These are phyloP conservation scores for Hemicordylus capensis DNA, from an alignment of 2,113 vertebrate species.

Conservation along the genomic window DNA sequence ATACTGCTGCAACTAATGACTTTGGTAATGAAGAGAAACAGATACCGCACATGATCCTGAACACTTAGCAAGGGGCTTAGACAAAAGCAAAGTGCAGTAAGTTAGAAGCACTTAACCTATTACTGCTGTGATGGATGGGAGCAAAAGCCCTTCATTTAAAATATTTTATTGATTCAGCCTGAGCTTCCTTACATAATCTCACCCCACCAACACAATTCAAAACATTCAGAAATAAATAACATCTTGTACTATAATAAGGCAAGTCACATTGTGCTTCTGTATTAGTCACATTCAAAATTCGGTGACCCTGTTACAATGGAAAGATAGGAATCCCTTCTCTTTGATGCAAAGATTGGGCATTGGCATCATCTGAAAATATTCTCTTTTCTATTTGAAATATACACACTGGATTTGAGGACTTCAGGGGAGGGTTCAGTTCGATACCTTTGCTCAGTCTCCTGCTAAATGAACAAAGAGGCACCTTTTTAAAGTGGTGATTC, in stretches of 20 bases:
- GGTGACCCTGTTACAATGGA: neutral
- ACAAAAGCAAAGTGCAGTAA: conserved; percentile 68
- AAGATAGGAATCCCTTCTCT: too few species aligned
- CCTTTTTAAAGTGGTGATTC: too few species aligned
- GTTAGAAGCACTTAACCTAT: conserved; percentile 69
- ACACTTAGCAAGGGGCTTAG: conserved; percentile 68
- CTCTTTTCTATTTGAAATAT: neutral
- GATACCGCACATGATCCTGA: conserved; percentile 68
- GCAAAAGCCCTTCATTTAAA: conserved; percentile 67
- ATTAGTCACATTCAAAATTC: conserved; percentile 33
- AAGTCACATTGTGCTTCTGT: conserved; percentile 33
- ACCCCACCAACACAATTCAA: conserved; percentile 47
- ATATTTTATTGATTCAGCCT: conserved; percentile 66
- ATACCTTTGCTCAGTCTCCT: too few species aligned
- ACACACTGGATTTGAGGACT: too few species aligned
- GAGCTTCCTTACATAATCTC: conserved; percentile 51
- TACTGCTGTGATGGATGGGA: conserved; percentile 63
- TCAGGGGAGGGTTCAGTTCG: too few species aligned
- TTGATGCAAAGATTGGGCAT: neutral
- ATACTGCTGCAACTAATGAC: conserved; percentile 65
- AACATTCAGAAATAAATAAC: conserved; percentile 56
- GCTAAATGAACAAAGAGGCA: too few species aligned
- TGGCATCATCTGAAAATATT: neutral
- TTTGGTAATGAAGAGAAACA: conserved; percentile 68
- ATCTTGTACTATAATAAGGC: conserved; percentile 42